phyloP scores from a whole-genome alignment of 2,797 vertebrate genomes.

The Falco concolor region DNA sequence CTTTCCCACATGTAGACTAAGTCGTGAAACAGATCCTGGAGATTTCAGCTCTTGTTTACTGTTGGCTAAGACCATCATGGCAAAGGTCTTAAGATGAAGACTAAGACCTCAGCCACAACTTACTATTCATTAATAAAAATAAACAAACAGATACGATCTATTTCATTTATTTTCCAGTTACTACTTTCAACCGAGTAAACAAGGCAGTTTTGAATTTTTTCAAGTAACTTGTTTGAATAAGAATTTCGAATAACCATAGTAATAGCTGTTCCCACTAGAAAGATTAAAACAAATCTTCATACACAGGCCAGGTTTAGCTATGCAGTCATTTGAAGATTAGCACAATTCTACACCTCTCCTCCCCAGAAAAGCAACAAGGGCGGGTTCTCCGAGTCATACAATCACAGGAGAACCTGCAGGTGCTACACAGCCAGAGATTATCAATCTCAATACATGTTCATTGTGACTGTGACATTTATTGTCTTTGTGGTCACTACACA shows the following conservation, averaged over 20 bases:
- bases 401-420: neutral
- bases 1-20: neutral
- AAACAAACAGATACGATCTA: neutral
- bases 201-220: neutral
- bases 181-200: neutral
- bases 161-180: neutral
- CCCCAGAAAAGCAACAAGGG: neutral
- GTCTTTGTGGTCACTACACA: neutral
- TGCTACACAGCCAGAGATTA: neutral
- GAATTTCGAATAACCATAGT: neutral
- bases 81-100: neutral
- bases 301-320: neutral
- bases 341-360: neutral
- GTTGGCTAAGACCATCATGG: neutral
- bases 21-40: neutral
- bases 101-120: neutral
- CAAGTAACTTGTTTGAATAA: neutral
- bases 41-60: neutral
- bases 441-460: neutral
- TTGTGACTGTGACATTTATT: neutral
- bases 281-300: neutral
- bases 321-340: neutral
- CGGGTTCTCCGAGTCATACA: neutral
- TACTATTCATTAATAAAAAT: conserved; percentile 25
- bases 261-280: neutral